A percentile compares a stretch with the other conserved stretches of the same genome.
These are phyloP conservation scores for Spodoptera litura DNA, from an alignment of 1,140 invertebrate species.

Conservation along the genomic window DNA sequence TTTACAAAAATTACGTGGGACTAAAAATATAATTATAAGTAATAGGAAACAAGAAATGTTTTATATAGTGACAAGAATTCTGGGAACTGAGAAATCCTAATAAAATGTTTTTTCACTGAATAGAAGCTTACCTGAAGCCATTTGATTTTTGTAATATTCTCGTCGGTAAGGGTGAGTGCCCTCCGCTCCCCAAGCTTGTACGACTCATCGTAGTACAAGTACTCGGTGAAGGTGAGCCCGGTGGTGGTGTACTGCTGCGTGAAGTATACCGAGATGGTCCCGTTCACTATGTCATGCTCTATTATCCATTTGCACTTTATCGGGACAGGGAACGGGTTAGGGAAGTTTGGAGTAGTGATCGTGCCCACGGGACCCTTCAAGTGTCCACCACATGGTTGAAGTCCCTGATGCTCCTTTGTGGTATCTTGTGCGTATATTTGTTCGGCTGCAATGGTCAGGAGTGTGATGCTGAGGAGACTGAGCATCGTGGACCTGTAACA, in stretches of 20 bases:
- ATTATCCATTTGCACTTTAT: constrained; percentile 95
- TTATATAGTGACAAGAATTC: too few species aligned
- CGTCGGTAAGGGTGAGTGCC: constrained; percentile 89
- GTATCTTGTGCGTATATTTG: constrained; percentile 60
- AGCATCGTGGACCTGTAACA: constrained; percentile 76
- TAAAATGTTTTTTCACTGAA: too few species aligned
- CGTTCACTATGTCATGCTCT: constrained; percentile 89
- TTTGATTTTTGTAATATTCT: constrained; percentile 84
- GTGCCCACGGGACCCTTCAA: constrained; percentile 89
- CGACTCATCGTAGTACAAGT: constrained; percentile 91
- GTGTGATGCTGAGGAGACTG: constrained; percentile 66
- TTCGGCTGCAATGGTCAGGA: constrained; percentile 65
- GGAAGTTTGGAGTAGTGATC: constrained; percentile 94
- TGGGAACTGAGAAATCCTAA: too few species aligned
- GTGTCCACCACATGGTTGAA: constrained; percentile 87
- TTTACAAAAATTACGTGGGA: too few species aligned
- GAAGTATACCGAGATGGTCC: constrained; percentile 93
- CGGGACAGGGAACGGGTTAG: constrained; percentile 91
- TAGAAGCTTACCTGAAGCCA: too few species aligned
- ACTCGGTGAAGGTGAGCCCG: constrained; percentile 93
- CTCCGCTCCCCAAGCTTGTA: constrained; percentile 88
- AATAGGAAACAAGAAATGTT: too few species aligned
- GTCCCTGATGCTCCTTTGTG: constrained; percentile 71
- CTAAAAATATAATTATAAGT: too few species aligned
- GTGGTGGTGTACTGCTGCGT: constrained; percentile 95